Conservation (phyloP, 2,888 invertebrate species). For the Graphium colonna region DNA sequence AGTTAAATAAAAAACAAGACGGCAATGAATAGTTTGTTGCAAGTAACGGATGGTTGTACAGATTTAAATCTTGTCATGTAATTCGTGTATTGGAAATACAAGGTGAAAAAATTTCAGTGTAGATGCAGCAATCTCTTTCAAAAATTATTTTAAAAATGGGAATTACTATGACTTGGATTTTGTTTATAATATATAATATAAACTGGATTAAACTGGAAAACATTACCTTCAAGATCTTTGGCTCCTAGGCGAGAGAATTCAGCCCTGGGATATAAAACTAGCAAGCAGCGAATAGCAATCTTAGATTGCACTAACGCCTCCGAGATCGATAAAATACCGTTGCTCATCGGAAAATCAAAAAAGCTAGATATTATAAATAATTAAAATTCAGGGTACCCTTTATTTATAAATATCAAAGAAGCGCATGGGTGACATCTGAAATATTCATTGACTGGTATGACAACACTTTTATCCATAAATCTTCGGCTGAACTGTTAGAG, state of each 20-base stretch:
- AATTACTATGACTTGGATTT: slow-evolving; percentile 28
- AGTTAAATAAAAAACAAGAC: slow-evolving; percentile 32
- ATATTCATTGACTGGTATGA: slow-evolving; percentile 28
- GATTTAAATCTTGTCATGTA: too few relatives aligned
- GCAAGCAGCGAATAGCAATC: slow-evolving; percentile 29
- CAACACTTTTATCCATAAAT: slow-evolving; percentile 28
- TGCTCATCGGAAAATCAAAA: slow-evolving; percentile 27
- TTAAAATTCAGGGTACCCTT: too few relatives aligned
- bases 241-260: slow-evolving; percentile 24
- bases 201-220: slow-evolving; percentile 28
- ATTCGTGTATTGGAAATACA: slow-evolving; percentile 32
- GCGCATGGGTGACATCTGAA: slow-evolving; percentile 19
- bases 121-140: slow-evolving; percentile 29
- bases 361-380: too few relatives aligned
- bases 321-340: slow-evolving; percentile 27
- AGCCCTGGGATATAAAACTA: slow-evolving; percentile 23
- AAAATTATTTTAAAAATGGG: slow-evolving; percentile 27
- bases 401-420: slow-evolving; percentile 23
- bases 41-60: slow-evolving; percentile 35
- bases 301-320: slow-evolving; percentile 30
- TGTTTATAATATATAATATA: slow-evolving; percentile 30
- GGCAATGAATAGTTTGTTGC: slow-evolving; percentile 33
- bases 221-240: slow-evolving; percentile 27
- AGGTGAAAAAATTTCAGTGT: slow-evolving; percentile 31
- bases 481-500: slow-evolving; percentile 28